Conservation (phyloP, 2,797 vertebrate genomes). For the Halcyon leucocephala region DNA sequence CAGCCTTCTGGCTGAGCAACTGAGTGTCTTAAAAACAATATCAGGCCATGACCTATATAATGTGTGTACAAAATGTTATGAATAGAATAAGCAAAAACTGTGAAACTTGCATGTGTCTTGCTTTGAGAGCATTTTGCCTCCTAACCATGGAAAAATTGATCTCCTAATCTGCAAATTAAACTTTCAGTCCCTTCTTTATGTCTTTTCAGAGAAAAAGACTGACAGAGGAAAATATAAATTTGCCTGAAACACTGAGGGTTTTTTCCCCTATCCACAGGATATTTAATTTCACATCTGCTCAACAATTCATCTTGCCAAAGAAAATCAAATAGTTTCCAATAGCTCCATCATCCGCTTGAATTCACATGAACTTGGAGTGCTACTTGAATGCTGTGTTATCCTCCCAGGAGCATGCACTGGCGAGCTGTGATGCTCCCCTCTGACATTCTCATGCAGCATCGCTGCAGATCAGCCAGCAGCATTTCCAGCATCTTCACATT, state of each 20-base stretch:
- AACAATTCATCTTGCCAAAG: neutral
- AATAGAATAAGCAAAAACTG: neutral
- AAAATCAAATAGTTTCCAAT: neutral
- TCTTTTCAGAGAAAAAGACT: neutral
- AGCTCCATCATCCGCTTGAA: neutral
- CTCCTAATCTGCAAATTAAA: neutral
- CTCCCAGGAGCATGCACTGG: neutral
- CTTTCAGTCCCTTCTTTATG: neutral
- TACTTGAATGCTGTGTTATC: neutral
- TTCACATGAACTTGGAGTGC: neutral
- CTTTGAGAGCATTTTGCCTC: neutral
- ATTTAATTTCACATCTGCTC: neutral
- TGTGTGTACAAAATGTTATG: neutral
- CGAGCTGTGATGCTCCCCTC: fast-evolving
- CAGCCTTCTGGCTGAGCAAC: neutral
- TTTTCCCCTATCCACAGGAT: neutral
- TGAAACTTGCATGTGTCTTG: neutral
- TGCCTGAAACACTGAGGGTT: neutral
- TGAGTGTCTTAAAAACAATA: neutral
- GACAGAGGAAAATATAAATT: neutral
- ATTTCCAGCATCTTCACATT: neutral
- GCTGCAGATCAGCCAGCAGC: neutral
- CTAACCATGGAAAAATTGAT: neutral
- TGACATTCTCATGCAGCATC: neutral
- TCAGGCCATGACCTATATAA: neutral